These are phyloP conservation scores for Drosophila glabriapex DNA, from an alignment of 2,888 invertebrate species.

Conservation along the genomic window DNA sequence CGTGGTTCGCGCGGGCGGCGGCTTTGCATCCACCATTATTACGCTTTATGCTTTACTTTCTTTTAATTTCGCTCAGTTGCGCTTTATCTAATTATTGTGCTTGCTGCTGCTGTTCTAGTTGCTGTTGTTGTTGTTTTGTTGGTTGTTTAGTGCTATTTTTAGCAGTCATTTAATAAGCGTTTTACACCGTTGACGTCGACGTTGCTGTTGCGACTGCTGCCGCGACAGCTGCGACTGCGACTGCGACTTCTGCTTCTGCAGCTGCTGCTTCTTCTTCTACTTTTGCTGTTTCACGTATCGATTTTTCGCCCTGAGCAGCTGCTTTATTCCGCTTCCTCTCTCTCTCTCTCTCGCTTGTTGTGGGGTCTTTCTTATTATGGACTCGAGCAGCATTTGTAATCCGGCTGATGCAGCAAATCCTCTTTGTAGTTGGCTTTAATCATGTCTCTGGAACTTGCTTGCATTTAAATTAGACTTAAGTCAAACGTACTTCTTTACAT, in stretches of 20 bases:
- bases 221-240: slow-evolving; percentile 16
- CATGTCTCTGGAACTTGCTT: slow-evolving; percentile 11
- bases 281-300: slow-evolving; percentile 61
- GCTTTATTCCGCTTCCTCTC: slow-evolving; percentile 11
- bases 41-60: slow-evolving; percentile 1
- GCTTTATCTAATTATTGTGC: slow-evolving; percentile 8
- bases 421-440: slow-evolving; percentile 21
- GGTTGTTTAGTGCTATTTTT: slow-evolving; percentile 25
- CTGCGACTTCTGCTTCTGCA: slow-evolving; percentile 6
- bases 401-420: slow-evolving; percentile 31
- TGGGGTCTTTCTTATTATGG: slow-evolving; percentile 12
- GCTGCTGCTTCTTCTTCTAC: slow-evolving; percentile 23
- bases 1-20: slow-evolving; percentile 59
- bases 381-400: slow-evolving; percentile 13
- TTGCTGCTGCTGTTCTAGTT: slow-evolving; percentile 1
- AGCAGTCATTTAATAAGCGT: slow-evolving; percentile 47
- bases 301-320: slow-evolving; percentile 59
- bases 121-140: not conserved
- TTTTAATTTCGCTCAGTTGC: slow-evolving; percentile 4
- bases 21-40: slow-evolving; percentile 74
- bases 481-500: not conserved
- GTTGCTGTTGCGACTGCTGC: slow-evolving; percentile 30
- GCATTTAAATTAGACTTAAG: slow-evolving; percentile 2
- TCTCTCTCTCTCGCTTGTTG: not conserved
- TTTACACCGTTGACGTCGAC: slow-evolving; percentile 29